These are phyloP conservation scores for Synergus itoensis DNA, from an alignment of 2,888 invertebrate genomes.

Conservation along the genomic window DNA sequence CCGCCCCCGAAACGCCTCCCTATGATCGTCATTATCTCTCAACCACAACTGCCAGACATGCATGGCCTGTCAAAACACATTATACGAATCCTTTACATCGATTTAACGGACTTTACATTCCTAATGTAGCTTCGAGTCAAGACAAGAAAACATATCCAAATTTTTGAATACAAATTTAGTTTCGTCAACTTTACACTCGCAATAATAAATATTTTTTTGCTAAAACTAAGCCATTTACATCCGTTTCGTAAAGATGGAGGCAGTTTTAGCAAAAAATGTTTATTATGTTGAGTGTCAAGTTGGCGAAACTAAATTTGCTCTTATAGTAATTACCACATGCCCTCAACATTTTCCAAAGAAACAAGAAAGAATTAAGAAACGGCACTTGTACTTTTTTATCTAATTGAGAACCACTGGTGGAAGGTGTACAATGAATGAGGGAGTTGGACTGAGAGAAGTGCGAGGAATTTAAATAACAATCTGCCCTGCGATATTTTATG, in stretches of 20 bases:
- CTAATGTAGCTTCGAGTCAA: slow-evolving; percentile 38
- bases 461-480: slow-evolving; percentile 59
- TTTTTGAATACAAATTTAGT: neutral
- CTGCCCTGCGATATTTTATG: slow-evolving; percentile 69
- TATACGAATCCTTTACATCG: slow-evolving; percentile 35
- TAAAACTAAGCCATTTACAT: too few species aligned
- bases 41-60: slow-evolving; percentile 52
- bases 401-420: slow-evolving; percentile 51
- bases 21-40: slow-evolving; percentile 55
- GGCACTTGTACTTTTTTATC: neutral
- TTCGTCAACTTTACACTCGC: too few species aligned
- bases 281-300: too few species aligned
- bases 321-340: too few species aligned
- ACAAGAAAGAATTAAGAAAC: too few species aligned
- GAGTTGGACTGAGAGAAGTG: slow-evolving; percentile 49
- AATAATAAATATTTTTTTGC: too few species aligned
- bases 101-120: slow-evolving; percentile 43
- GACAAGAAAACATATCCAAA: neutral
- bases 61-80: slow-evolving; percentile 64
- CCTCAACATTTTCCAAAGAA: too few species aligned
- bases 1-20: slow-evolving; percentile 68
- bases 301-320: too few species aligned
- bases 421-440: slow-evolving; percentile 45
- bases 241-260: too few species aligned
- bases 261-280: too few species aligned